A percentile compares a stretch with the other conserved stretches of the same genome.
Conservation (phyloP, 2,888 invertebrate species). For the Amphipoea oculea region DNA sequence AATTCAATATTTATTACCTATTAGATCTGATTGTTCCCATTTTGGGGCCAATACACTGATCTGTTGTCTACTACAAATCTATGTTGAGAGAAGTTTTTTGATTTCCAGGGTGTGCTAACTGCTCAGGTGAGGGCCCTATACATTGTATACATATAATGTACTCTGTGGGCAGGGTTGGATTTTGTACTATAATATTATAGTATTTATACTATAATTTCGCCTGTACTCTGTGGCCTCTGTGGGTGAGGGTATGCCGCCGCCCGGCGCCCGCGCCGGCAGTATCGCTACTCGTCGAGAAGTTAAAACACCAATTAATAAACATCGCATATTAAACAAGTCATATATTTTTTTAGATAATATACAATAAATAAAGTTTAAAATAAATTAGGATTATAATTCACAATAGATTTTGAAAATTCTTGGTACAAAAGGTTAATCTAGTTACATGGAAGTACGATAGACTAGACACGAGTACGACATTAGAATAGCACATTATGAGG, state of each 20-base stretch:
- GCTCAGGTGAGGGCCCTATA: too few species aligned
- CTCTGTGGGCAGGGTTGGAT: too few species aligned
- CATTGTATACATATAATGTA: too few species aligned
- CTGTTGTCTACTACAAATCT: not conserved
- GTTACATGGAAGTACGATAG: constrained; percentile 54
- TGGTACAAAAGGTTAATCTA: constrained; percentile 60
- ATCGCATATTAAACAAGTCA: constrained; percentile 28
- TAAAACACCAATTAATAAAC: constrained; percentile 3
- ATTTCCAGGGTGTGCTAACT: not conserved
- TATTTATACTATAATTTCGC: too few species aligned
- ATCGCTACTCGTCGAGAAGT: not conserved
- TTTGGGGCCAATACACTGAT: too few species aligned
- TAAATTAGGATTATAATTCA: constrained; percentile 42
- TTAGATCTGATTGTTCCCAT: too few species aligned
- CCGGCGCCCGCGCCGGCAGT: too few species aligned
- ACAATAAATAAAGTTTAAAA: constrained; percentile 26
- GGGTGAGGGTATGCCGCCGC: not conserved
- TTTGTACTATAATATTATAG: too few species aligned
- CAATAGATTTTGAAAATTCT: constrained; percentile 58
- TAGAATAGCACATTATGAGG: constrained; percentile 45
- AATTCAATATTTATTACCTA: not conserved
- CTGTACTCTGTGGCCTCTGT: too few species aligned
- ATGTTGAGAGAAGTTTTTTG: not conserved
- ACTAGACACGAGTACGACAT: constrained; percentile 27
- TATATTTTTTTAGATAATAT: constrained; percentile 38